Percentiles rank a stretch among this genome's conserved stretches.
Evolutionary conservation across 2,113 vertebrate species (phyloP).

Genomic region (Gavialis gangeticus): DNA sequence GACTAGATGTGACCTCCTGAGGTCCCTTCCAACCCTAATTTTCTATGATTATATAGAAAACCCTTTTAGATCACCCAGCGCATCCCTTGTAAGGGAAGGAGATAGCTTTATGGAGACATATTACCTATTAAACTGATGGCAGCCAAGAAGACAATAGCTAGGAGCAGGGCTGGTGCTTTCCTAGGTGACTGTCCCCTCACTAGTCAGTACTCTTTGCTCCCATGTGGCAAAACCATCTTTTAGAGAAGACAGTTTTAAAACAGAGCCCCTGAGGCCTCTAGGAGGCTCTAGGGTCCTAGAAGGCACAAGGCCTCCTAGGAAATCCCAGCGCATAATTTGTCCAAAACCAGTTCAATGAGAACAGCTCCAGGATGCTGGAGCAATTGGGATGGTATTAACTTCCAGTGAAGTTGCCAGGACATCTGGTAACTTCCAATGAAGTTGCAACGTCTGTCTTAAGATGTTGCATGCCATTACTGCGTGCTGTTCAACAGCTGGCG

Average conservation of each 20-base stretch:
- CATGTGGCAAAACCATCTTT: not conserved
- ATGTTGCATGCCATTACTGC: not conserved
- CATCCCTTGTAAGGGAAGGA: not conserved
- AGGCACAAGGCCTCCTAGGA: not conserved
- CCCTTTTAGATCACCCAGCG: slow-evolving; percentile 24
- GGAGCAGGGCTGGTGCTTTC: not conserved
- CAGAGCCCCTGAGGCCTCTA: not conserved
- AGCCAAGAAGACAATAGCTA: not conserved
- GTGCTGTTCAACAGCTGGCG: rapidly evolving
- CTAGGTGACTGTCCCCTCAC: not conserved
- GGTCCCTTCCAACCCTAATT: no score
- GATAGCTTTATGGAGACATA: not conserved
- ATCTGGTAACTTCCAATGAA: not conserved
- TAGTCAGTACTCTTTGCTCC: not conserved
- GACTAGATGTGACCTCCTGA: no score
- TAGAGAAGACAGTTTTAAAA: not conserved
- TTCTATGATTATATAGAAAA: not conserved
- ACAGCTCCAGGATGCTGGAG: not conserved
- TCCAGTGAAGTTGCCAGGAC: not conserved
- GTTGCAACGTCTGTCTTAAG: not conserved
- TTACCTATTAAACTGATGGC: not conserved
- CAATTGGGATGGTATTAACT: not conserved
- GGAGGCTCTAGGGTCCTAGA: not conserved
- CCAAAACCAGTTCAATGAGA: not conserved
- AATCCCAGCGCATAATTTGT: no score